These are phyloP conservation scores for Natrix natrix DNA, from an alignment of 2,797 vertebrate genomes.

Conservation along the genomic window DNA sequence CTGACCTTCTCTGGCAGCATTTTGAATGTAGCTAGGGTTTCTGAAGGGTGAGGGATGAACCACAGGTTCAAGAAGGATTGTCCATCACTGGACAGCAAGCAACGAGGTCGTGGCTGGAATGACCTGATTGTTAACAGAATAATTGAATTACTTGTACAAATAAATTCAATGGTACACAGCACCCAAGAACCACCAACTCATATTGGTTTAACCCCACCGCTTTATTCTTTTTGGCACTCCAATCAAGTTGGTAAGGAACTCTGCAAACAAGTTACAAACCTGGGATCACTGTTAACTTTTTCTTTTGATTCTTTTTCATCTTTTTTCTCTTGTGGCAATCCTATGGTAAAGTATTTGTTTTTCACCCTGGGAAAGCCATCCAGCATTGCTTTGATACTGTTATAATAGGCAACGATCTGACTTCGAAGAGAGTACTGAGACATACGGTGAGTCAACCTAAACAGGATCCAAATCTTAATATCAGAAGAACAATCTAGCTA, in stretches of 20 bases:
- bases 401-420: constrained; percentile 71
- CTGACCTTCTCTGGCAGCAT: constrained; percentile 68
- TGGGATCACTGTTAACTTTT: constrained; percentile 60
- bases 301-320: constrained; percentile 50
- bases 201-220: not conserved
- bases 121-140: constrained; percentile 43
- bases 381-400: constrained; percentile 68
- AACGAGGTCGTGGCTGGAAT: constrained; percentile 44
- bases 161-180: not conserved
- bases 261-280: constrained; percentile 49
- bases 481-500: fast-evolving
- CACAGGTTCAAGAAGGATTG: constrained; percentile 72
- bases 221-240: not conserved
- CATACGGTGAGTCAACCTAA: constrained; percentile 67
- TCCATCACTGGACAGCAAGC: constrained; percentile 73
- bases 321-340: constrained; percentile 55
- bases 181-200: not conserved
- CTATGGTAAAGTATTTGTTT: constrained; percentile 71
- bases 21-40: constrained; percentile 76
- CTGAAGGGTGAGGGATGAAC: constrained; percentile 73
- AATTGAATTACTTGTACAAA: not conserved
- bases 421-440: constrained; percentile 68
- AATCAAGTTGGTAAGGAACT: not conserved
- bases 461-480: constrained; percentile 8
- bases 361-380: constrained; percentile 67